Conservation (phyloP, 2,113 vertebrate species). For the Macquaria ambigua region DNA sequence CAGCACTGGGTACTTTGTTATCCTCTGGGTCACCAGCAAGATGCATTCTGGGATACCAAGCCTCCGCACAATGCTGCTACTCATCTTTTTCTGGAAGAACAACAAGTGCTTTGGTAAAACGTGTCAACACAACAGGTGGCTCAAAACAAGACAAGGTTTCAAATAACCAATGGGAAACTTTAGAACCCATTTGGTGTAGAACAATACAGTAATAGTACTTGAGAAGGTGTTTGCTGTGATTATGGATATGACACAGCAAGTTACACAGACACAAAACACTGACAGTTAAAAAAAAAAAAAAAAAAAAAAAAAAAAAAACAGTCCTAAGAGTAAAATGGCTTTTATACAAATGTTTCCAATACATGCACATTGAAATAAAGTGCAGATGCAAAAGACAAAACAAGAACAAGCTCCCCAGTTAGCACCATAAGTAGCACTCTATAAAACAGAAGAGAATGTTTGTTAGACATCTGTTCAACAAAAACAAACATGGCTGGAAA, state of each 20-base stretch:
- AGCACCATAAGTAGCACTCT: neutral
- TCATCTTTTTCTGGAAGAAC: constrained; percentile 94
- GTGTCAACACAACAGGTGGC: constrained; percentile 43
- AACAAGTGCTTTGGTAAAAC: constrained; percentile 22
- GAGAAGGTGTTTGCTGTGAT: constrained; percentile 37
- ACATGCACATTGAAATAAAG: constrained; percentile 1
- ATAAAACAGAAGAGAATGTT: neutral
- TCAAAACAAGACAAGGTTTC: constrained; percentile 13
- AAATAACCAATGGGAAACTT: constrained; percentile 5
- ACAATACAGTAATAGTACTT: constrained; percentile 14
- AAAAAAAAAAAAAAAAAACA: neutral
- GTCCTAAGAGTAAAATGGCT: neutral
- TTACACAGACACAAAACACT: neutral
- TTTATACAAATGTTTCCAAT: neutral
- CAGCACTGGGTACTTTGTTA: constrained; percentile 97
- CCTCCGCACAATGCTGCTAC: constrained; percentile 91
- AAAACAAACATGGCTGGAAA: neutral
- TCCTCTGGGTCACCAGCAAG: constrained; percentile 95
- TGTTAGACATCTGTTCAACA: neutral
- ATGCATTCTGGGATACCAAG: constrained; percentile 97
- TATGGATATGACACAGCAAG: constrained; percentile 7
- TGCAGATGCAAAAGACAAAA: neutral
- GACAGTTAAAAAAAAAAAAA: neutral
- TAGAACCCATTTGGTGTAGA: neutral
- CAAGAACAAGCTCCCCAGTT: neutral